Base-by-base conservation (phyloP, 2,797 vertebrate genomes). In the Xenentodon cancila region DNA sequence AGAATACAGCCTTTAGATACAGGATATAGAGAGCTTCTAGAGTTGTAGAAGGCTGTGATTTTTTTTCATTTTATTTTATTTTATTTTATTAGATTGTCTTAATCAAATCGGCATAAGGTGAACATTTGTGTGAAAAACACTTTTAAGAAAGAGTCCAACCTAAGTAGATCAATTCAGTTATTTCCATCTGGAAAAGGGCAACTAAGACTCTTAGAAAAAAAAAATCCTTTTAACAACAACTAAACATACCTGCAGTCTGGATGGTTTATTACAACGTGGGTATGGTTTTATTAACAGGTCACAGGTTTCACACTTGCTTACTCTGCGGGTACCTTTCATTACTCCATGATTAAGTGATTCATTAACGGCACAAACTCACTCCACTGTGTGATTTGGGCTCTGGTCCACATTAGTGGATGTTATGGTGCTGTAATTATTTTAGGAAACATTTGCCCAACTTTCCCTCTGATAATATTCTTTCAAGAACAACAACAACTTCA, bases 381-480 rank as follows among this genome's bases (percentile, higher is more conserved):
- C 22, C 27, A 16, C 47, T 58, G 43, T 37, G 32, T 50, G 9
- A 47, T 60, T 16, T 21, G 16, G 47, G 11, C 0, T 53, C 18
- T 60, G 34, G 25, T 43, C 34, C 40, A 55, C 30, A 57, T 74
- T 57, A 71, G 32, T n/a, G 37, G 13, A 61, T 18, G 20, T 49
- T 53, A 13, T 45, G 16, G 6, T 47, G 0, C 62, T 62, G 42
- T 55, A 48, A 80, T 76, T 53, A 34, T 25, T 64, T 69, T 16
- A 56, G 37, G 54, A 58, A 69, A 57, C 20, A 16, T 57, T 55
- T 9, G 16, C 12, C 37, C 22, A 61, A 22, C 32, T 22, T 59
- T 70, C 7, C 61, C 49, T 71, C 16, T 76, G 59, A 64, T 59
- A 53, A 60, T 67, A 57, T 47, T 9, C 22, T 34, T 71, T 52